Evolutionary conservation across 2,797 vertebrate species (phyloP), one percentile per base, ranked within the genome.

Genomic region (Girardinus metallicus): DNA sequence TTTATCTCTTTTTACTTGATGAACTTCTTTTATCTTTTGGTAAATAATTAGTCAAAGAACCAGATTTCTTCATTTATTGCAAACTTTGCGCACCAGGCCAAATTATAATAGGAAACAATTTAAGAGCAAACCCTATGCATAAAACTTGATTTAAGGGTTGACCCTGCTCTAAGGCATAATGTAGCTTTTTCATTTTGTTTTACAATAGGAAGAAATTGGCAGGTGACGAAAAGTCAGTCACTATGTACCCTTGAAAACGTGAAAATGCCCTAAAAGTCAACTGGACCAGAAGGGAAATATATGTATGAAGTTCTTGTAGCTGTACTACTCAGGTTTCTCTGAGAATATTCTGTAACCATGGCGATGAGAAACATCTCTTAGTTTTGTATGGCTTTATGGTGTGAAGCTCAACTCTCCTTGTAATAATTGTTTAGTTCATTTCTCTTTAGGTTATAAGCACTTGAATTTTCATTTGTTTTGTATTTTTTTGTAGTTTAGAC

Each of bases 401-500:
- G 41, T 70, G 39, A 43, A 7, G 23, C 41, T 64, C 74, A 76
- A 16, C 41, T 44, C 53, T 43, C 36, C 7, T 8, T 18, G 9
- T 7, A 36, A 74, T n/a, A 73, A 21, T 18, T 13, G n/a, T 78
- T 76, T 49, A 43, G 34, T 80, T 84, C 72, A 78, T 81, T 9
- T 2, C 62, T 75, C 44, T 41, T 31, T 85, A 73, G 81, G 76
- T 44, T 44, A 74, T 46, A 81, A 80, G 78, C 83, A 86, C 83
- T 89, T 85, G 64, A 83, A 74, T 60, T 84, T 78, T 57, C 12
- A 62, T 16, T 34, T 18, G 13, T 71, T 36, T 78, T 80, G 34
- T 66, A 4, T 16, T 31, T 80, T 78, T 82, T 80, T 82, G n/a
- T 84, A 85, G 79, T 83, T 77, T 77, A 53, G 23, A 66, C 75